Evolutionary conservation across 1,140 invertebrate genomes (phyloP).

Genomic region (Bombus sylvicola): DNA sequence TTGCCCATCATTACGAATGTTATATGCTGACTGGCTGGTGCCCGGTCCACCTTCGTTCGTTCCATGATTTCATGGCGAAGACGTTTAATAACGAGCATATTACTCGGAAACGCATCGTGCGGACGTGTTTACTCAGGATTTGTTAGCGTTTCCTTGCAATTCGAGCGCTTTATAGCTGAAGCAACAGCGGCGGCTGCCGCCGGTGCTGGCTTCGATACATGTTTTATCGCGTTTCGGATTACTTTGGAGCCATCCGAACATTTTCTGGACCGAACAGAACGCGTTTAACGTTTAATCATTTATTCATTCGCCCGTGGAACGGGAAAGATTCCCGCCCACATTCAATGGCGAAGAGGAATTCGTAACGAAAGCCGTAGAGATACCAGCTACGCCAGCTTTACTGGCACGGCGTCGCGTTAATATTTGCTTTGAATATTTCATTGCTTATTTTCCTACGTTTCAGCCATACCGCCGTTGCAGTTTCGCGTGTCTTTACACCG

Average conservation of each 20-base stretch:
- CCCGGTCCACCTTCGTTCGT: conserved; percentile 2
- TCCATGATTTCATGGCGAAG: not conserved
- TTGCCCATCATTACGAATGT: too few relatives aligned
- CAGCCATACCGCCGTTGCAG: too few relatives aligned
- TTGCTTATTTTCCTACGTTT: conserved; percentile 1
- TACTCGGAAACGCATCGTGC: conserved; percentile 34
- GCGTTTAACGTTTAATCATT: conserved; percentile 19
- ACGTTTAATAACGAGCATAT: conserved; percentile 48
- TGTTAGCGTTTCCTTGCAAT: conserved; percentile 43
- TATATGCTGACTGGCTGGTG: not conserved
- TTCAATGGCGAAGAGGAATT: conserved; percentile 30
- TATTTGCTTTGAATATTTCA: conserved; percentile 21
- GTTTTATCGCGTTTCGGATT: conserved; percentile 42
- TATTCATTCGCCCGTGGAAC: not conserved
- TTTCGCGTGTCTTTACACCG: too few relatives aligned
- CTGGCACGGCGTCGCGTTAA: not conserved
- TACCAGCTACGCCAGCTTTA: not conserved
- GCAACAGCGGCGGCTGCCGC: not conserved
- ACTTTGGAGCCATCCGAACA: conserved; percentile 11
- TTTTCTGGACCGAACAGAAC: conserved; percentile 4
- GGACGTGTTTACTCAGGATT: conserved; percentile 43
- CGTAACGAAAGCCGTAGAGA: conserved; percentile 7
- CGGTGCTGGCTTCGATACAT: conserved; percentile 24
- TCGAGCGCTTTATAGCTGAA: conserved; percentile 20
- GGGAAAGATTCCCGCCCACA: not conserved